Percentiles rank a stretch among this genome's conserved stretches.
phyloP scores from a whole-genome alignment of 2,888 invertebrate species.

The Sympetrum striolatum region DNA sequence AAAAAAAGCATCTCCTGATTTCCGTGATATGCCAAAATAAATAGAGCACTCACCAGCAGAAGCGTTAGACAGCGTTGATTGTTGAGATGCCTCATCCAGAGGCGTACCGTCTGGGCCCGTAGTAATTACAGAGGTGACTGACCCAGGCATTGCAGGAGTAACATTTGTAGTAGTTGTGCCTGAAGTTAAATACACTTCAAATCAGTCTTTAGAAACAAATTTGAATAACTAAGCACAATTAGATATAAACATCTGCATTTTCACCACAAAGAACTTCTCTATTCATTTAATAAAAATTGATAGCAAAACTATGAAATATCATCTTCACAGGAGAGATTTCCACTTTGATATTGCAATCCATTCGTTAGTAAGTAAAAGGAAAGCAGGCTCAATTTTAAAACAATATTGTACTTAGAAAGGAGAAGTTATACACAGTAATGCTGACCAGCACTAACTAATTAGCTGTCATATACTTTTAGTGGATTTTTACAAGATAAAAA shows the following conservation, averaged over 20 bases:
- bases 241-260: not conserved
- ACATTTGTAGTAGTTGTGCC: conserved; percentile 58
- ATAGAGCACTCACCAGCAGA: conserved; percentile 77
- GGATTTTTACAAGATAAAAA: no score
- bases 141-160: conserved; percentile 60
- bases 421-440: no score
- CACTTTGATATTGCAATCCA: no score
- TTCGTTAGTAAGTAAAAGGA: no score
- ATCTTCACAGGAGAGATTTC: no score
- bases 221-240: not conserved
- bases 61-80: conserved; percentile 90
- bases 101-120: conserved; percentile 90
- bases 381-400: no score
- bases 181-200: conserved; percentile 45
- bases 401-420: no score
- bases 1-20: no score
- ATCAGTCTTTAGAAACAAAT: not conserved
- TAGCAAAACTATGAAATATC: not conserved
- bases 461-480: no score
- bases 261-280: not conserved
- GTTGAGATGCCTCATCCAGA: conserved; percentile 90
- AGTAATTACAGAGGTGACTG: conserved; percentile 86
- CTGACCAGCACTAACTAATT: no score
- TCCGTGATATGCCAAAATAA: conserved; percentile 24
- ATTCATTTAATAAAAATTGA: not conserved